Evolutionary conservation across 2,113 vertebrate species (phyloP), one percentile per base, ranked within the genome.

Genomic region (Paratilapia polleni): DNA sequence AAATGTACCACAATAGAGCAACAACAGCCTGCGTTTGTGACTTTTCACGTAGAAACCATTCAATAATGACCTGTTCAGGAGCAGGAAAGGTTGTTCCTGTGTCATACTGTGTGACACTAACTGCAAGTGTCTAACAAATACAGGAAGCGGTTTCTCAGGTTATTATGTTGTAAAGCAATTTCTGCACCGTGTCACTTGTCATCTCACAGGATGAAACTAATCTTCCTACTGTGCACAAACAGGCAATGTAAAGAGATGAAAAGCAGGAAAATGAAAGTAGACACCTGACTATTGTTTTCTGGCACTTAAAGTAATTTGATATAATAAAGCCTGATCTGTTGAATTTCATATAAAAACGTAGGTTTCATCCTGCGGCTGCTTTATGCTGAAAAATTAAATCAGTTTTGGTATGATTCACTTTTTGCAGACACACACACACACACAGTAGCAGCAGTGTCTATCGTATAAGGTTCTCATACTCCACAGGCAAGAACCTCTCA

Each of bases 401-500:
- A n/a, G 13, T 34, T 68, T 6, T 41, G 54, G 31, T 56, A 41
- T 26, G 15, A 59, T 63, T 34, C 28, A 28, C 34, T 2, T 5
- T 22, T 11, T 20, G 17, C n/a, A 24, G 3, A 19, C 12, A 14
- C 3, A 41, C 7, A 36, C 6, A 62, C 24, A 59, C 49, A 62
- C 31, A 78, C 43, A 57, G 60, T 34, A 54, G 26, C 47, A 34
- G 26, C 64, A 82, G 28, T 52, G 17, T 82, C 80, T 68, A 54
- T 54, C 56, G 14, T 88, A 75, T 89, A 80, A 15, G 47, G 52
- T 73, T 58, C 70, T 73, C 26, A 56, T 11, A n/a, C 82, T 81
- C 89, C 68, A 43, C 87, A 86, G 77, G 89, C 52, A 10, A 43
- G 66, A 34, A 15, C 63, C 31, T 78, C 59, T 89, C 87, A 43